These are phyloP conservation scores for Epizoanthus stellaris DNA, from an alignment of 92 coral and sea anemone species.

Conservation along the genomic window DNA sequence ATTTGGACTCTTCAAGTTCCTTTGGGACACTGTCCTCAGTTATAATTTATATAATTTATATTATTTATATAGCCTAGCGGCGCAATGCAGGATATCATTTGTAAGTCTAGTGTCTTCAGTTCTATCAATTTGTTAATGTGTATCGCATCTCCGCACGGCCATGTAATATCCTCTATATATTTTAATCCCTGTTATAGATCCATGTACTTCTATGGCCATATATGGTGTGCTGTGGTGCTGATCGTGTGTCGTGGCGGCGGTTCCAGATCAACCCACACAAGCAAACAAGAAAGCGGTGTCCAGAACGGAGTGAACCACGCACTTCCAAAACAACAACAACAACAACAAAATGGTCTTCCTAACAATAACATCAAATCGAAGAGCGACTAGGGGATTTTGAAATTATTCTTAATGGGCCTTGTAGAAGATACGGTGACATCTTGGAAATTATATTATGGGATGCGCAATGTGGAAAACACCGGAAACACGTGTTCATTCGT, in stretches of 20 bases:
- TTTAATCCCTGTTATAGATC: slow-evolving; percentile 7
- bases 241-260: background rate
- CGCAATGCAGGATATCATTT: too few species aligned
- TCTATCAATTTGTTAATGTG: background rate
- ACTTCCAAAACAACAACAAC: slow-evolving; percentile 10
- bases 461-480: too few species aligned
- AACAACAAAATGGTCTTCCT: slow-evolving; percentile 7
- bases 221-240: slow-evolving; percentile 13
- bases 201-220: slow-evolving; percentile 41
- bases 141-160: too few species aligned
- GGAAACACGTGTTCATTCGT: too few species aligned
- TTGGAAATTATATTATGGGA: too few species aligned
- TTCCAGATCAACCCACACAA: background rate
- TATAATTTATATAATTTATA: too few species aligned
- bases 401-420: too few species aligned
- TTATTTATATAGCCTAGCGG: too few species aligned
- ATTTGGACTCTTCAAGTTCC: too few species aligned
- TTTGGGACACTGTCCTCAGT: too few species aligned
- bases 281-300: slow-evolving; percentile 22
- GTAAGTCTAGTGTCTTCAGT: too few species aligned
- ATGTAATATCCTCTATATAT: background rate
- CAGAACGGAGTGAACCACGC: slow-evolving; percentile 24
- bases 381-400: background rate
- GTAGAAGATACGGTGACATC: too few species aligned
- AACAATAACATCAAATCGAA: slow-evolving; percentile 30